Conservation (phyloP, 2,797 vertebrate genomes). For the Sebastolobus alascanus region DNA sequence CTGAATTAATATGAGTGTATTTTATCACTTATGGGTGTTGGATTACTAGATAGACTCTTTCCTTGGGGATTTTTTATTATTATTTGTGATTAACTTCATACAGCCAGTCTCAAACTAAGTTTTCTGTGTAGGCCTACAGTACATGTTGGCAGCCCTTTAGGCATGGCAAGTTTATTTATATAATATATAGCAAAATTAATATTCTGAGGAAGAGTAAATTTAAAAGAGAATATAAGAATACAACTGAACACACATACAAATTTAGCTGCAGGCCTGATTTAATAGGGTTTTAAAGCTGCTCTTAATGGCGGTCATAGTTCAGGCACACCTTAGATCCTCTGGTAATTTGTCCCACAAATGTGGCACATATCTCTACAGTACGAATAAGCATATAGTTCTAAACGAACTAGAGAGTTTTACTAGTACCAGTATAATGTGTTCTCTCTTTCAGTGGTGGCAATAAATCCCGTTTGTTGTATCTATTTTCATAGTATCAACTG, state of each 20-base stretch:
- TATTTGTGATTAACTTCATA: no score
- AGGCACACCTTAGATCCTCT: neutral
- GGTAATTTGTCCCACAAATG: neutral
- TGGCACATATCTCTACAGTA: neutral
- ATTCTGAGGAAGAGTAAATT: neutral
- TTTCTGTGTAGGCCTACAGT: no score
- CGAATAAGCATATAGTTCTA: neutral
- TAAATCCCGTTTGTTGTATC: neutral
- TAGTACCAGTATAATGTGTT: no score
- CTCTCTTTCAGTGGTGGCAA: no score
- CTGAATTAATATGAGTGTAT: neutral
- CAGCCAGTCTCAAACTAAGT: no score
- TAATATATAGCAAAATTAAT: no score
- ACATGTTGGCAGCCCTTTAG: no score
- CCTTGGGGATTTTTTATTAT: no score
- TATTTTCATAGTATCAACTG: neutral
- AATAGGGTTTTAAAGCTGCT: neutral
- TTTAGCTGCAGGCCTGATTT: no score
- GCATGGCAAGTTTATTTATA: no score
- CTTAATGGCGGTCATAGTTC: neutral
- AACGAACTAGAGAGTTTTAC: no score
- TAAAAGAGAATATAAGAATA: neutral
- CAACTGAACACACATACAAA: no score
- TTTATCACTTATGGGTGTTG: neutral
- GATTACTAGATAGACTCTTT: neutral